Evolutionary conservation across 2,888 invertebrate genomes (phyloP).

Genomic region (Mythimna albipuncta): DNA sequence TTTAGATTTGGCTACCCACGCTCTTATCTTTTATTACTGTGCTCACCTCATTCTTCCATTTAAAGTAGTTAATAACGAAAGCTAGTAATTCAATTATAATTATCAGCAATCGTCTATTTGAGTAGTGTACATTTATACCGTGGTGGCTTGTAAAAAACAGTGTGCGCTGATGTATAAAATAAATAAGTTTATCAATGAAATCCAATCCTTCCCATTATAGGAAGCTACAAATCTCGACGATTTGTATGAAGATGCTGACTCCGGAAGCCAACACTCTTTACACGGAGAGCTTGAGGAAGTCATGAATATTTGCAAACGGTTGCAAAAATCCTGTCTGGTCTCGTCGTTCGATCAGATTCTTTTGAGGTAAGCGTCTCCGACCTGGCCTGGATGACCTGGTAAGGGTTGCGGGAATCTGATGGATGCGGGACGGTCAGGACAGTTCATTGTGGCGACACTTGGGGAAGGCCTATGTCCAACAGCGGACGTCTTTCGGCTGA

Average conservation of each 20-base stretch:
- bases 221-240: slow-evolving; percentile 87
- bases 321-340: slow-evolving; percentile 84
- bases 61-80: too few species aligned
- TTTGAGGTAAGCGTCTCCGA: slow-evolving; percentile 70
- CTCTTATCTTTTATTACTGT: too few species aligned
- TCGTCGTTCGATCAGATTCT: slow-evolving; percentile 84
- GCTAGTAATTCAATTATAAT: too few species aligned
- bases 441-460: too few species aligned
- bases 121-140: neutral
- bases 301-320: slow-evolving; percentile 83
- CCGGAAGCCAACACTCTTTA: slow-evolving; percentile 80
- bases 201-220: slow-evolving; percentile 60
- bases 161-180: neutral
- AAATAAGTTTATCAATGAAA: neutral
- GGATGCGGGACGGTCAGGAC: too few species aligned
- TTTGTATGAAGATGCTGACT: slow-evolving; percentile 84
- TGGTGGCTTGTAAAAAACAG: too few species aligned
- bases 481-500: too few species aligned
- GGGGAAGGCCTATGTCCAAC: too few species aligned
- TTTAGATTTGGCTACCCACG: too few species aligned
- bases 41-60: too few species aligned
- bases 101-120: neutral
- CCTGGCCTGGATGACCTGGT: too few species aligned
- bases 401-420: too few species aligned
- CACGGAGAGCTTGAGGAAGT: slow-evolving; percentile 88